Percentiles rank a stretch among this genome's conserved stretches.
These are phyloP conservation scores for Manis crassicaudata DNA, from an alignment of 2,797 vertebrate species.

Conservation along the genomic window DNA sequence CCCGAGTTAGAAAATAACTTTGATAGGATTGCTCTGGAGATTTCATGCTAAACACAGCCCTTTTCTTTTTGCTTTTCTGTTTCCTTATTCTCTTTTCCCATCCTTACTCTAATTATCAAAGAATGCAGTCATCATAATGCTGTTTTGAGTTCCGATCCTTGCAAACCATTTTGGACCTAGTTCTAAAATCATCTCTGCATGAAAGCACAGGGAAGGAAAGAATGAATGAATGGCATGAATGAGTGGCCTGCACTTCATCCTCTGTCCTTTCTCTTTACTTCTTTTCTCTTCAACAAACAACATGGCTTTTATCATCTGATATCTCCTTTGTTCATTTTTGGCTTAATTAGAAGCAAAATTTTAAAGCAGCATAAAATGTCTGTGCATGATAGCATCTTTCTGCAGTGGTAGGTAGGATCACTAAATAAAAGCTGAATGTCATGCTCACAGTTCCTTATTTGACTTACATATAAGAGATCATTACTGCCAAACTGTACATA, in stretches of 20 bases:
- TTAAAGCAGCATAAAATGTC: background rate
- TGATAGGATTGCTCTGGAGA: background rate
- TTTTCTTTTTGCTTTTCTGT: background rate
- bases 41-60: background rate
- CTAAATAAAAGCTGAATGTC: background rate
- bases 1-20: background rate
- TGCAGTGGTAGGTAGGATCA: background rate
- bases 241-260: background rate
- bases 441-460: background rate
- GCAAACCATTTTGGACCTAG: background rate
- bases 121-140: background rate
- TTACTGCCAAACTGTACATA: background rate
- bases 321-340: background rate
- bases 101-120: background rate
- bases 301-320: background rate
- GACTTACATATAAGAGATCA: background rate
- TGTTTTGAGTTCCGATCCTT: background rate
- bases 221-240: too few species aligned
- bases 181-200: too few species aligned
- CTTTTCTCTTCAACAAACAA: background rate
- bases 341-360: conserved; percentile 15
- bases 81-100: background rate
- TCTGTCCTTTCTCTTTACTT: background rate
- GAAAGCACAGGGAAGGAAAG: background rate
- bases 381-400: background rate